A percentile compares a stretch with the other conserved stretches of the same genome.
Conservation (phyloP, 2,797 vertebrate species). For the Atherinosoma microstoma region DNA sequence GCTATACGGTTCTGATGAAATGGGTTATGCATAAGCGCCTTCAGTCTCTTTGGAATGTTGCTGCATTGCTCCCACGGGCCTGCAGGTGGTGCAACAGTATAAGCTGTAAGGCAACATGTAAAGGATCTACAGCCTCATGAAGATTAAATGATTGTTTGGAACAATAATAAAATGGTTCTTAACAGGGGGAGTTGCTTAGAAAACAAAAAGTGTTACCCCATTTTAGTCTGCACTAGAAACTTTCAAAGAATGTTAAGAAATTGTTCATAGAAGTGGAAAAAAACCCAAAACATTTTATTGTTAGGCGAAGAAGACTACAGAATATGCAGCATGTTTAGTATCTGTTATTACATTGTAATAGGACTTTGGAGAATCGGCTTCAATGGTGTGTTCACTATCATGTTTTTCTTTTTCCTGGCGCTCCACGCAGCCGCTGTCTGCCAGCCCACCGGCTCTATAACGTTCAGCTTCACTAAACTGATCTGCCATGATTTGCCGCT, state of each 20-base stretch:
- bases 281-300: neutral
- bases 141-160: conserved; percentile 62
- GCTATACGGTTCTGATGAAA: neutral
- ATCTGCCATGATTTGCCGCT: conserved; percentile 84
- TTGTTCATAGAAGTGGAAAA: neutral
- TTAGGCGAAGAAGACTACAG: neutral
- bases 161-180: conserved; percentile 51
- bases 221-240: conserved; percentile 23
- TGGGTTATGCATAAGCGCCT: neutral
- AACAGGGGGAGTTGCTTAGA: conserved; percentile 30
- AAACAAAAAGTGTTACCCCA: conserved; percentile 14
- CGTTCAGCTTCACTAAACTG: conserved; percentile 84
- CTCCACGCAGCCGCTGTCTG: conserved; percentile 67
- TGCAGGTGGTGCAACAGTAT: conserved; percentile 84
- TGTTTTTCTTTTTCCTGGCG: conserved; percentile 59
- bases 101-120: conserved; percentile 57
- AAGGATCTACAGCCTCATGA: conserved; percentile 51
- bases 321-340: conserved; percentile 32
- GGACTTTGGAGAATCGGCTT: conserved; percentile 36
- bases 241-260: neutral
- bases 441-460: conserved; percentile 74
- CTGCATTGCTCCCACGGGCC: conserved; percentile 71
- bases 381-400: conserved; percentile 43
- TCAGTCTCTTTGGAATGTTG: conserved; percentile 1
- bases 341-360: conserved; percentile 31